These are phyloP conservation scores for Urosaurus nigricauda DNA, from an alignment of 2,797 vertebrate species.

Conservation along the genomic window DNA sequence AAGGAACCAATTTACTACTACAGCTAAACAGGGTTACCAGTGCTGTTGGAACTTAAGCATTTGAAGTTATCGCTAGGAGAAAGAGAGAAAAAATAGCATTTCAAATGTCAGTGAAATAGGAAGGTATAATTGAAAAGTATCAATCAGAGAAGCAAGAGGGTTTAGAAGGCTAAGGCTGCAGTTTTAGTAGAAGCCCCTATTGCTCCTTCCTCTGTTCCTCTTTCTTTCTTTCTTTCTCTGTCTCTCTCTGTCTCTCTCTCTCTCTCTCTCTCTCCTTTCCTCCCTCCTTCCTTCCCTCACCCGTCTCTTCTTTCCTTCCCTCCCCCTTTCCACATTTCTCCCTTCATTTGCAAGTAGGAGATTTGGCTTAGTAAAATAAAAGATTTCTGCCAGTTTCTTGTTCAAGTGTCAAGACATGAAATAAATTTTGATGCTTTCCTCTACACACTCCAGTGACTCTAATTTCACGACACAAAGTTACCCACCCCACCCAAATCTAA, in stretches of 20 bases:
- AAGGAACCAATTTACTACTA: constrained; percentile 99
- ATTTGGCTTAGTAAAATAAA: constrained; percentile 60
- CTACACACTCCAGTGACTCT: constrained; percentile 45
- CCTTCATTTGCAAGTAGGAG: constrained; percentile 45
- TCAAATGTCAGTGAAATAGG: constrained; percentile 94
- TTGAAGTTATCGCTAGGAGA: constrained; percentile 92
- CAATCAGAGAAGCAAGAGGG: constrained; percentile 96
- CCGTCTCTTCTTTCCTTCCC: constrained; percentile 22
- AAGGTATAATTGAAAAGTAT: constrained; percentile 99
- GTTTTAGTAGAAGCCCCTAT: constrained; percentile 56
- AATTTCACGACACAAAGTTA: constrained; percentile 46
- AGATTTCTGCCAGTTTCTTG: constrained; percentile 40
- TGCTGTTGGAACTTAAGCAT: constrained; percentile 95
- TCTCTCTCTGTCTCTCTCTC: not conserved
- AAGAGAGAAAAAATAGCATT: constrained; percentile 89
- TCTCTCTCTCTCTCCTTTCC: not conserved
- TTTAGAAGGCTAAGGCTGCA: constrained; percentile 74
- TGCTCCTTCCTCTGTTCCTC: not conserved
- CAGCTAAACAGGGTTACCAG: constrained; percentile 95
- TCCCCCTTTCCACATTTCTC: not conserved
- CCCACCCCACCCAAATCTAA: constrained; percentile 10
- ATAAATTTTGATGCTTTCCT: constrained; percentile 53
- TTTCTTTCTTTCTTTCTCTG: not conserved
- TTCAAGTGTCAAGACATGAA: constrained; percentile 44
- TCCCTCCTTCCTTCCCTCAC: not conserved